Evolutionary conservation across 2,113 vertebrate species (phyloP).

Genomic region (Pandion haliaetus): DNA sequence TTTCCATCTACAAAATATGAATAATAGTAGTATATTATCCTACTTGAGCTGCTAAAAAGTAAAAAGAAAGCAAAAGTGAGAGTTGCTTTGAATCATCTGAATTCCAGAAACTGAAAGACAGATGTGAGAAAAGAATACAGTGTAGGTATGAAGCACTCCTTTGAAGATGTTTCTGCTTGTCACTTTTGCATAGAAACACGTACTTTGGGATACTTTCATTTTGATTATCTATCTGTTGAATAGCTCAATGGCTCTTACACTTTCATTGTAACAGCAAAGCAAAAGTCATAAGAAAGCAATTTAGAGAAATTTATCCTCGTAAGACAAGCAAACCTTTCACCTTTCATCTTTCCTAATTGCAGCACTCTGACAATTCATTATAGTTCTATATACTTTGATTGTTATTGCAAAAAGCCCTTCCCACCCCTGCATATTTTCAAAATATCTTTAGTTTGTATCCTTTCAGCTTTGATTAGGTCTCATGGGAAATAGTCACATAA

Average conservation of each 20-base stretch:
- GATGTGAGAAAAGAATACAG: background rate
- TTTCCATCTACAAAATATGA: background rate
- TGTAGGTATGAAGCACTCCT: background rate
- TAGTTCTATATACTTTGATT: background rate
- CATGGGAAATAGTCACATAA: background rate
- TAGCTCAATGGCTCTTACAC: background rate
- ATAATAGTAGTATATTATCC: background rate
- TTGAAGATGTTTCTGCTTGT: background rate
- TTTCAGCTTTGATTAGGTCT: conserved; percentile 44
- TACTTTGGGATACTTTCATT: background rate
- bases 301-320: background rate
- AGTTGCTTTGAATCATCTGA: background rate
- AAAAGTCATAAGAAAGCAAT: background rate
- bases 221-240: background rate
- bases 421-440: background rate
- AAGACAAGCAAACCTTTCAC: background rate
- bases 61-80: background rate
- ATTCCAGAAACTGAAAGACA: background rate
- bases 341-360: background rate
- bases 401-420: background rate
- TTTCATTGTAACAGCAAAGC: background rate
- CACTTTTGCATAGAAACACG: background rate
- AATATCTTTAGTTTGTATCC: conserved; percentile 6
- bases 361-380: background rate
- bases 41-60: background rate